Conservation (phyloP, 1,140 invertebrate genomes). For the Holotrichia oblita region DNA sequence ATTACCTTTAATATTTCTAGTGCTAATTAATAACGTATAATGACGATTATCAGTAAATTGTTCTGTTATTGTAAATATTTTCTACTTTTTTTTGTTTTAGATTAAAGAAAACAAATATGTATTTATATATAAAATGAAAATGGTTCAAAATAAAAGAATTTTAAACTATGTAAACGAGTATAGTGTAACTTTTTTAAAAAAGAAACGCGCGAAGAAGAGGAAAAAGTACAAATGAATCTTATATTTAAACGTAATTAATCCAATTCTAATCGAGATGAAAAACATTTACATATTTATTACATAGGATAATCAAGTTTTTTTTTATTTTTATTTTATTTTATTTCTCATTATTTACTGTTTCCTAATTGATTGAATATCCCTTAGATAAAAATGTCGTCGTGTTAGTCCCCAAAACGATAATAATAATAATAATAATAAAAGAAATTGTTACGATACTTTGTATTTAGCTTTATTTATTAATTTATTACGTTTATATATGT, state of each 20-base stretch:
- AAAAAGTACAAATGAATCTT: conserved; percentile 34
- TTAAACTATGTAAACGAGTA: conserved; percentile 26
- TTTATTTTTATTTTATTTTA: too few species aligned
- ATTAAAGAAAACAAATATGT: conserved; percentile 26
- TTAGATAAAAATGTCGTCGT: conserved; percentile 13
- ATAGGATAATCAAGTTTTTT: not conserved
- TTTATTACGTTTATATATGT: conserved; percentile 35
- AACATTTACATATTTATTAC: conserved; percentile 19
- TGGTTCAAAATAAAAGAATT: conserved; percentile 36
- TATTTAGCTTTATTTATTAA: conserved; percentile 36
- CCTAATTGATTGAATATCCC: not conserved
- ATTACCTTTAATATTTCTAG: not conserved
- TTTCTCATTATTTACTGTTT: not conserved
- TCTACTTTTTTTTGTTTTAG: conserved; percentile 36
- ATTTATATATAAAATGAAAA: conserved; percentile 25
- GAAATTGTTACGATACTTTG: conserved; percentile 24
- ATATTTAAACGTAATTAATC: not conserved
- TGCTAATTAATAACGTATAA: conserved; percentile 34
- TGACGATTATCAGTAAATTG: conserved; percentile 22
- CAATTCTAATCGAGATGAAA: not conserved
- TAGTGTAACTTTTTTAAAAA: conserved; percentile 30
- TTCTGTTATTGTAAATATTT: conserved; percentile 37
- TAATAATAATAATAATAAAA: not conserved
- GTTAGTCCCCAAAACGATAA: not conserved
- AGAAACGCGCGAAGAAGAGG: not conserved